A percentile compares a stretch with the other conserved stretches of the same genome.
Evolutionary conservation across 2,113 vertebrate species (phyloP).

Genomic region (Lepus timidus): DNA sequence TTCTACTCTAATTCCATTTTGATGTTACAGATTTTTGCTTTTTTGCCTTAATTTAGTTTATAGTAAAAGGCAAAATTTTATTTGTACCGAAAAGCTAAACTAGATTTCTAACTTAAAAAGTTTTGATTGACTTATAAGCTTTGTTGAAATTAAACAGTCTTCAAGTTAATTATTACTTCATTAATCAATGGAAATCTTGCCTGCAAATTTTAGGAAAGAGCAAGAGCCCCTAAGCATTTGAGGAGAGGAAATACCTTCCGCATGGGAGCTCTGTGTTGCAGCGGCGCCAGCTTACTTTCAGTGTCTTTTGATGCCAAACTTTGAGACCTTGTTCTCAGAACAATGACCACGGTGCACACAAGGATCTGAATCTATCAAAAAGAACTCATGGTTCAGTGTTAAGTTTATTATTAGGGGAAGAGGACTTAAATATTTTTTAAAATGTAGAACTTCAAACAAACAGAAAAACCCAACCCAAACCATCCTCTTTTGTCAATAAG

Average conservation of each 20-base stretch:
- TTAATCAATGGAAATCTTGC: background rate
- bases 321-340: background rate
- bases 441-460: constrained; percentile 5
- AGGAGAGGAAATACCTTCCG: background rate
- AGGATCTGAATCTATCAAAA: background rate
- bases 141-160: constrained; percentile 29
- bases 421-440: background rate
- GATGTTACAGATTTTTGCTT: background rate
- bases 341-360: background rate
- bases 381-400: background rate
- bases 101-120: constrained; percentile 42
- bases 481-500: background rate
- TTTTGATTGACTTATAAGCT: constrained; percentile 12
- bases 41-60: constrained; percentile 23
- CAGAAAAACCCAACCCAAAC: background rate
- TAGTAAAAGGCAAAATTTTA: constrained; percentile 32
- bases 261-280: background rate
- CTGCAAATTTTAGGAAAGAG: constrained; percentile 12
- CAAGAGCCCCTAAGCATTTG: background rate
- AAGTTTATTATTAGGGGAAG: background rate
- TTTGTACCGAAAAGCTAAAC: constrained; percentile 5
- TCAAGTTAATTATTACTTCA: constrained; percentile 10
- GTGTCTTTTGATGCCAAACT: background rate
- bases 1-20: background rate
- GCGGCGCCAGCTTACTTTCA: background rate